Base-by-base conservation (phyloP, 1,140 invertebrate species). In the Danaus plexippus region DNA sequence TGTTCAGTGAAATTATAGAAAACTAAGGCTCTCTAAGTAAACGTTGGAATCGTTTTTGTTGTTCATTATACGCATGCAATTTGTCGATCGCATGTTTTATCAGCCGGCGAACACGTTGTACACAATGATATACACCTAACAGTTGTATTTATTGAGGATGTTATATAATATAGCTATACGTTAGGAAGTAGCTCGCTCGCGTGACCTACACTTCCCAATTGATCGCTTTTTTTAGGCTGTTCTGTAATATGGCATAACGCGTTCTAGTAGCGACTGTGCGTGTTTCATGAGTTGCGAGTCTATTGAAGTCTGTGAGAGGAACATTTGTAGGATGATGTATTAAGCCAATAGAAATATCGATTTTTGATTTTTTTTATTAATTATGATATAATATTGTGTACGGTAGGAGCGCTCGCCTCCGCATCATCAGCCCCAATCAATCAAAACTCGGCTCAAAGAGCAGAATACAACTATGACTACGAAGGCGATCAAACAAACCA, bases 391-490 rank as follows among this genome's bases (percentile, higher is more conserved):
- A 22, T 58, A 53, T 53, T n/a, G 52, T 54, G 40, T n/a, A n/a
- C 40, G 64, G 1, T 69, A 80, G 77, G 73, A 44, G 54, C 69
- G 6, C 59, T 76, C 7, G 54, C 63, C 51, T 18, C 77, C 11
- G 68, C 65, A 13, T 53, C 69, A 9, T 68, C 75, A 40, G 79
- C 80, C 6, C 77, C 80, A n/a, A 70, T 68, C 1, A 63, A 61
- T 52, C 64, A 73, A 12, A 57, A 51, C 50, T 49, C 69, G 3
- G 59, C 69, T 11, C 71, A 81, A 46, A 64, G 69, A 11, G 58
- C 74, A 18, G 75, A 80, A 57, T 84, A 81, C 48, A 71, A 86
- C 50, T 84, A 84, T 50, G 80, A 86, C 51, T 84, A 80, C 53
- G 80, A 84, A 32, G 69, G 68, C 41, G 67, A 74, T 10, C 62